Conservation (phyloP, 2,888 invertebrate species). For the Hoplodrina ambigua region DNA sequence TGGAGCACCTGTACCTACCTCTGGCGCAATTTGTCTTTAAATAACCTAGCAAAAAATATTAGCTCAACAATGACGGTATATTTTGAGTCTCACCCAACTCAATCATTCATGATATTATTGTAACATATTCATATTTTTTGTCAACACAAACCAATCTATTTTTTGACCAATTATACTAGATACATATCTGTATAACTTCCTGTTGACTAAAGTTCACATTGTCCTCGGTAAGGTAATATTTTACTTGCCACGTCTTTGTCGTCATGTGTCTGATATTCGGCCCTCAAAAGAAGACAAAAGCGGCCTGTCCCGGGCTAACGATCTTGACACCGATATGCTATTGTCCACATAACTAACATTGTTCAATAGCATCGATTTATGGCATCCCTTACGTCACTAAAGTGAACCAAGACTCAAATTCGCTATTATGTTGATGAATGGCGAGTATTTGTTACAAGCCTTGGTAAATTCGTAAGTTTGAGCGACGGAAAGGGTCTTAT, state of each 20-base stretch:
- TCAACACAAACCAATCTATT: constrained; percentile 18
- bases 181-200: constrained; percentile 43
- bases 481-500: constrained; percentile 43
- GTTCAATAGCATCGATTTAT: constrained; percentile 74
- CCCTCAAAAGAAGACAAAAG: constrained; percentile 79
- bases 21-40: constrained; percentile 33
- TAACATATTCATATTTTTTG: constrained; percentile 30
- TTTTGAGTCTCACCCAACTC: constrained; percentile 15
- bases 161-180: constrained; percentile 40
- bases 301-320: constrained; percentile 67
- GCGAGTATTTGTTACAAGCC: constrained; percentile 72
- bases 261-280: constrained; percentile 73
- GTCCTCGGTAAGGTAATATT: constrained; percentile 58
- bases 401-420: constrained; percentile 70
- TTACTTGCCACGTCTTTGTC: constrained; percentile 64
- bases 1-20: constrained; percentile 12
- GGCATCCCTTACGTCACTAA: constrained; percentile 66
- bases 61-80: constrained; percentile 16
- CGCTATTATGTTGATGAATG: constrained; percentile 76
- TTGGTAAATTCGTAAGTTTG: constrained; percentile 61
- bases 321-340: constrained; percentile 82
- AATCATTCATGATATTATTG: constrained; percentile 33
- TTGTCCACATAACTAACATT: constrained; percentile 77
- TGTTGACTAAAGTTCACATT: constrained; percentile 47
- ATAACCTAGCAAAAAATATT: constrained; percentile 35